These are phyloP conservation scores for Hetaerina titia DNA, from an alignment of 2,888 invertebrate species.

Conservation along the genomic window DNA sequence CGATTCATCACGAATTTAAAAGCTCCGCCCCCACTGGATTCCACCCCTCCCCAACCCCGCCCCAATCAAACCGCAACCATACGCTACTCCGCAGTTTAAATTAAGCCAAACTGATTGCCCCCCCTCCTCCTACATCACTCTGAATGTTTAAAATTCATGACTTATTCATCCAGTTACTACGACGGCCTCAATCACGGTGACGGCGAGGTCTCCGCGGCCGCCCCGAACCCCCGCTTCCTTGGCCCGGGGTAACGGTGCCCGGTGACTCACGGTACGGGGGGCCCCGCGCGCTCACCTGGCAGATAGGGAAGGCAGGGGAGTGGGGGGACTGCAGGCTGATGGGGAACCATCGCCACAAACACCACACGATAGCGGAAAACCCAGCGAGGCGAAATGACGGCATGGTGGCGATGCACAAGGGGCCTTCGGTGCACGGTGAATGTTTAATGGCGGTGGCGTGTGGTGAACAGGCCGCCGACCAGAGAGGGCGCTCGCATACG, in stretches of 20 bases:
- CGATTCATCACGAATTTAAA: slow-evolving; percentile 66
- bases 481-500: neutral
- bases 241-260: neutral
- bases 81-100: slow-evolving; percentile 56
- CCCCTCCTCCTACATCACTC: neutral
- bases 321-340: neutral
- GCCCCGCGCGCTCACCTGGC: neutral
- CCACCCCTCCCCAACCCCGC: neutral
- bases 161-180: slow-evolving; percentile 49
- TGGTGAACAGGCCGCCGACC: neutral
- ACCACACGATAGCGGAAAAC: neutral
- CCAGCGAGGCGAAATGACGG: slow-evolving; percentile 8
- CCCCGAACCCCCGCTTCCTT: neutral
- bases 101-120: slow-evolving; percentile 58
- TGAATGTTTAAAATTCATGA: slow-evolving; percentile 66
- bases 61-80: neutral
- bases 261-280: neutral
- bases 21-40: neutral
- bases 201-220: neutral
- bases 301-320: neutral
- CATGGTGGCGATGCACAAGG: slow-evolving; percentile 41
- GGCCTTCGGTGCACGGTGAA: neutral
- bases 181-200: slow-evolving; percentile 46
- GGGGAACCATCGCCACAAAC: neutral
- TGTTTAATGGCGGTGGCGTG: slow-evolving; percentile 41